These are phyloP conservation scores for Mimumesa dahlbomi DNA, from an alignment of 2,888 invertebrate species.

Conservation along the genomic window DNA sequence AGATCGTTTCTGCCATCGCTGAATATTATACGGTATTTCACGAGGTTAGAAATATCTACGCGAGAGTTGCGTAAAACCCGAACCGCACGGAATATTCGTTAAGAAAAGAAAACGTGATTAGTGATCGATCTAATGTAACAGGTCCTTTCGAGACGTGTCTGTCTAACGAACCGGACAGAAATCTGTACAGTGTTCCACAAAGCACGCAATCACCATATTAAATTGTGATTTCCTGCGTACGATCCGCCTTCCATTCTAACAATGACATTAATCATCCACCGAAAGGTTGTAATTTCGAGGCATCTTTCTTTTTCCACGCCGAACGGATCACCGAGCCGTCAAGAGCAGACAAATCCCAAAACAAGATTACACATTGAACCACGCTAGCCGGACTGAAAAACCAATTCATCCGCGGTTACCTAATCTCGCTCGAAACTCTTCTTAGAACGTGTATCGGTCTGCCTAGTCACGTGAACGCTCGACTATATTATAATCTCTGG, in stretches of 20 bases:
- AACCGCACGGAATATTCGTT: too few relatives aligned
- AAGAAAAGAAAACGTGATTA: background rate
- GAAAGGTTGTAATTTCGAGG: background rate
- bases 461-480: conserved; percentile 19
- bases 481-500: background rate
- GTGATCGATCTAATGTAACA: too few relatives aligned
- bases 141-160: background rate
- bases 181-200: too few relatives aligned
- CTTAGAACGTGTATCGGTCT: conserved; percentile 53
- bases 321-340: conserved; percentile 2
- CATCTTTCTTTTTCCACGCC: background rate
- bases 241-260: background rate
- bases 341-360: conserved; percentile 14
- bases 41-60: background rate
- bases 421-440: conserved; percentile 66
- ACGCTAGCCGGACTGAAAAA: conserved; percentile 4
- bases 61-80: background rate
- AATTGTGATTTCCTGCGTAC: background rate
- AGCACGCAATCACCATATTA: background rate
- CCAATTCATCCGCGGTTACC: conserved; percentile 44
- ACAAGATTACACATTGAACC: conserved; percentile 33
- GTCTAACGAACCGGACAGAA: too few relatives aligned
- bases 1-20: background rate
- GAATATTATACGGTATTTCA: conserved; percentile 4
- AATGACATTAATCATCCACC: background rate